These are phyloP conservation scores for Steinernema carpocapsae DNA, from an alignment of 2,888 invertebrate species.

Conservation along the genomic window DNA sequence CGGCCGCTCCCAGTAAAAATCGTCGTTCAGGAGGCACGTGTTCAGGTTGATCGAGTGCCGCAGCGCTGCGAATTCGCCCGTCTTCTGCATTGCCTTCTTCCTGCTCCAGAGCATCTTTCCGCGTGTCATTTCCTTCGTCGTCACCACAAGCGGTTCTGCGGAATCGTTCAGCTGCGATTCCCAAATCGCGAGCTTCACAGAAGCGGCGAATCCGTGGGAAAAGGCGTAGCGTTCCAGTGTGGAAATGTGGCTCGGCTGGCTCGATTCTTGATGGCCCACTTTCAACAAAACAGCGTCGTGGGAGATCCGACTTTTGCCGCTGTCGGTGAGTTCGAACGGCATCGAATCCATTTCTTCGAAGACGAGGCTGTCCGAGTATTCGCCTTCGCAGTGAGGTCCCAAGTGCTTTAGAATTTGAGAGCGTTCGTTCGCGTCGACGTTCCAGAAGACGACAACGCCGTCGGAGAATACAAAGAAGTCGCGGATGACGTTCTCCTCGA, in stretches of 20 bases:
- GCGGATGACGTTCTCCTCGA: slow-evolving; percentile 48
- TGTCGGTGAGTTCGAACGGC: slow-evolving; percentile 15
- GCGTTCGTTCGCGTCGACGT: slow-evolving; percentile 45
- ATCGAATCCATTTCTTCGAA: slow-evolving; percentile 15
- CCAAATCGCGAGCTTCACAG: slow-evolving; percentile 92
- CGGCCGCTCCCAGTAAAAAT: slow-evolving; percentile 97
- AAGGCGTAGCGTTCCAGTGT: slow-evolving; percentile 86
- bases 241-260: slow-evolving; percentile 37
- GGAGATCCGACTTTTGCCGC: not conserved
- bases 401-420: slow-evolving; percentile 7
- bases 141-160: slow-evolving; percentile 82
- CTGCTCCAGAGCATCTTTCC: slow-evolving; percentile 61
- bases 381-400: not conserved
- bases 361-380: slow-evolving; percentile 3
- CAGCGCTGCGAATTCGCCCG: slow-evolving; percentile 59
- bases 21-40: slow-evolving; percentile 89
- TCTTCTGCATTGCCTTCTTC: slow-evolving; percentile 55
- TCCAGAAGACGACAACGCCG: slow-evolving; percentile 65
- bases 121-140: slow-evolving; percentile 49
- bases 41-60: slow-evolving; percentile 86
- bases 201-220: slow-evolving; percentile 89
- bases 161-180: slow-evolving; percentile 84
- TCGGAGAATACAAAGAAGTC: slow-evolving; percentile 61
- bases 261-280: not conserved
- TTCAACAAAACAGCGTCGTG: slow-evolving; percentile 3